Evolutionary conservation across 2,888 invertebrate genomes (phyloP), one percentile per base, ranked within the genome.

Genomic region (Leptinotarsa tumamoca): DNA sequence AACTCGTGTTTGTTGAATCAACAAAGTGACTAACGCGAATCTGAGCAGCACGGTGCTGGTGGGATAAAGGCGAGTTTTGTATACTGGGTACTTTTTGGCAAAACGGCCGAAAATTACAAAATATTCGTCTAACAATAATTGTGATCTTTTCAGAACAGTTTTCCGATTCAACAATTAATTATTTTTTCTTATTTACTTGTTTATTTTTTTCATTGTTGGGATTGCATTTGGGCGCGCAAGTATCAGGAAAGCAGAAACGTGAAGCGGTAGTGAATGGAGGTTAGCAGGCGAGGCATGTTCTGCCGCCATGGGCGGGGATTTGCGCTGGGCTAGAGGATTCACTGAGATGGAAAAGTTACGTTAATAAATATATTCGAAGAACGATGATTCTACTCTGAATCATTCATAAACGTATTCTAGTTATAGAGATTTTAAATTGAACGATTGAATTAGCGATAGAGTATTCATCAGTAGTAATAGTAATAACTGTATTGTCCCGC

Each of bases 171-270:
- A 17, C 5, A 69, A 70, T 66, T 54, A 18, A 54, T 77, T 78
- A 78, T 69, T 74, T 79, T 66, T 72, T 67, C 13, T 18, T 58
- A 67, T 17, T 69, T 75, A 18, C 63, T 13, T 61, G 43, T 68
- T 68, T 68, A 67, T 75, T 76, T 73, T 74, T 56, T 71, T n/a
- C 18, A 66, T 67, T 68, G 70, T 77, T 14, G 71, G 83, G 82
- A 79, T 80, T 72, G 81, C 78, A 77, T 79, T 78, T 82, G 68
- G 73, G 89, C 89, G 89, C 88, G 85, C 87, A 87, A 83, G 85
- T 85, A 87, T 86, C 86, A 87, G 89, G 89, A 84, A 86, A 81
- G 77, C 85, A 88, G 85, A 82, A 84, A 72, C 21, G 61, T 50
- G 18, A 74, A 80, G 82, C 80, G 83, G 83, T 83, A 68, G 21